These are phyloP conservation scores for Agriopis aurantiaria DNA, from an alignment of 2,888 invertebrate genomes.

Conservation along the genomic window DNA sequence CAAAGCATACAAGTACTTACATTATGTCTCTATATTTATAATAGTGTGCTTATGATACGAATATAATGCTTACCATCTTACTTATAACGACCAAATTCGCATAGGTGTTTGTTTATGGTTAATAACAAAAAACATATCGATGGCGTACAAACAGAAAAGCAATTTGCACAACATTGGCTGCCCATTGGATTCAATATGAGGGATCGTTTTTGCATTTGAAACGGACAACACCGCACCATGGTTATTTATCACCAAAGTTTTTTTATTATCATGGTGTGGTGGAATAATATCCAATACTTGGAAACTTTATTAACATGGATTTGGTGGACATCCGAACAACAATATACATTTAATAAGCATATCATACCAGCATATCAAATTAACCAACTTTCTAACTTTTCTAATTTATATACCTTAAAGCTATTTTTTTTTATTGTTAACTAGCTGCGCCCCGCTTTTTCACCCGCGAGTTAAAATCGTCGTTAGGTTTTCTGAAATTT, in stretches of 20 bases:
- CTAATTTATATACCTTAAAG: too few species aligned
- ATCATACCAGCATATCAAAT: too few species aligned
- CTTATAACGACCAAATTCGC: neutral
- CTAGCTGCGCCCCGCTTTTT: too few species aligned
- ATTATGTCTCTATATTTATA: neutral
- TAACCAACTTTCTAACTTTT: too few species aligned
- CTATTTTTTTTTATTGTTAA: too few species aligned
- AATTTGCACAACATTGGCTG: conserved; percentile 17
- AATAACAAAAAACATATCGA: conserved; percentile 9
- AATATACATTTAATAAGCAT: neutral
- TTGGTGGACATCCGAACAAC: neutral
- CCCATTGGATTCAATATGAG: conserved; percentile 19
- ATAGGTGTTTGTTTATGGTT: neutral
- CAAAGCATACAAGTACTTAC: neutral
- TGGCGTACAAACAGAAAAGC: conserved; percentile 21
- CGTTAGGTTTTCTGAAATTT: too few species aligned
- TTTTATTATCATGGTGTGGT: neutral
- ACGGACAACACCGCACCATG: conserved; percentile 16
- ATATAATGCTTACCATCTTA: neutral
- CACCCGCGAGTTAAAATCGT: too few species aligned
- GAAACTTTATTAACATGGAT: neutral
- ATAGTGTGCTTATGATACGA: neutral
- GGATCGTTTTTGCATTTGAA: conserved; percentile 19
- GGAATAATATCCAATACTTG: neutral
- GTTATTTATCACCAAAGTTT: conserved; percentile 19